Evolutionary conservation across 1,140 invertebrate genomes (phyloP).

Genomic region (Drosophila oshimai): DNA sequence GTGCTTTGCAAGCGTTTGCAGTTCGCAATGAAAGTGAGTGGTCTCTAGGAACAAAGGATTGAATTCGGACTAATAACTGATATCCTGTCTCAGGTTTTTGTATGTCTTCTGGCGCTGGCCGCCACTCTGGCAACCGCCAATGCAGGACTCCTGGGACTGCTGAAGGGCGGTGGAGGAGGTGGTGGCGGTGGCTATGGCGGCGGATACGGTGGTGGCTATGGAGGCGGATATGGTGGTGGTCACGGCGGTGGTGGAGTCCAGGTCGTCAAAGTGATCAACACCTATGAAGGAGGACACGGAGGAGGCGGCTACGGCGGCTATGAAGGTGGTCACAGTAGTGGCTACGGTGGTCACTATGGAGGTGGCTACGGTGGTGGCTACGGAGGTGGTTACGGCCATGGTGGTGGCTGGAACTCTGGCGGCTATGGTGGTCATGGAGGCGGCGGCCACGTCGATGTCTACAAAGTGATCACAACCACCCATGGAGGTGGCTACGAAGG

Average conservation of each 20-base stretch:
- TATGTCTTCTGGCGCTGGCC: conserved; percentile 65
- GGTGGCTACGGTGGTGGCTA: conserved; percentile 26
- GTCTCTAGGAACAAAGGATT: conserved; percentile 12
- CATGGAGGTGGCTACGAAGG: conserved; percentile 30
- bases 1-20: conserved; percentile 43
- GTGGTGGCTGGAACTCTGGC: conserved; percentile 20
- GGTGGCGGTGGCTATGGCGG: conserved; percentile 28
- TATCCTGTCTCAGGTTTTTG: conserved; percentile 48
- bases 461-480: conserved; percentile 42
- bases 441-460: conserved; percentile 31
- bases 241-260: conserved; percentile 25
- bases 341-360: conserved; percentile 7
- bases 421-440: conserved; percentile 13
- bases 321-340: conserved; percentile 16
- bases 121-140: conserved; percentile 58
- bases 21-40: conserved; percentile 65
- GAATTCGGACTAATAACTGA: conserved; percentile 7
- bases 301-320: conserved; percentile 39
- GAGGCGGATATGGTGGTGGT: conserved; percentile 29
- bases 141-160: conserved; percentile 59
- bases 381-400: conserved; percentile 10
- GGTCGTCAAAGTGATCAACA: conserved; percentile 27
- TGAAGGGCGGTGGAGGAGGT: conserved; percentile 59
- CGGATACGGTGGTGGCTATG: conserved; percentile 29
- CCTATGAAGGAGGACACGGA: conserved; percentile 20